A percentile compares a stretch with the other conserved stretches of the same genome.
These are phyloP conservation scores for Propithecus deckenii DNA, from an alignment of 2,797 vertebrate species.

Conservation along the genomic window DNA sequence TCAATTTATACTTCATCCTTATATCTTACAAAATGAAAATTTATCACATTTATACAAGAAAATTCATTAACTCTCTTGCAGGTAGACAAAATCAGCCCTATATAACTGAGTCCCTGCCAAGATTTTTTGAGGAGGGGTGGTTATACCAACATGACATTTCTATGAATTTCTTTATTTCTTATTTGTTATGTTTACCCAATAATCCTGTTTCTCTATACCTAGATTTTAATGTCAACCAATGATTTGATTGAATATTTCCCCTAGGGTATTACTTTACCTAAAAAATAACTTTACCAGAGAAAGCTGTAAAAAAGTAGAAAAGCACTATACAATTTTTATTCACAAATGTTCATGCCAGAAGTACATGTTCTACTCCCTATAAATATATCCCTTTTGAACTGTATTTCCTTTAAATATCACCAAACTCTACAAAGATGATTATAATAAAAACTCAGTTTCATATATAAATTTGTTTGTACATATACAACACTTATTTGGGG, in stretches of 20 bases:
- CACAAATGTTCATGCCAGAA: not conserved
- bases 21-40: slow-evolving; percentile 17
- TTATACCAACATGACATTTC: not conserved
- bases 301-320: slow-evolving; percentile 18
- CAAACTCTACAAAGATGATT: slow-evolving; percentile 16
- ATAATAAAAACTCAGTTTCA: slow-evolving; percentile 25
- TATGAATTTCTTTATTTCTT: slow-evolving; percentile 11
- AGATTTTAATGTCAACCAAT: slow-evolving; percentile 12
- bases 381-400: not conserved
- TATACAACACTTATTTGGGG: slow-evolving; percentile 53
- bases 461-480: not conserved
- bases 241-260: slow-evolving; percentile 12
- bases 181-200: not conserved
- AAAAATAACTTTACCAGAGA: slow-evolving; percentile 20
- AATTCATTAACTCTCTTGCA: slow-evolving; percentile 17
- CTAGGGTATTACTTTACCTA: not conserved
- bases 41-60: not conserved
- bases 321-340: not conserved
- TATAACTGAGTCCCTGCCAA: not conserved
- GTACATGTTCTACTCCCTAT: not conserved
- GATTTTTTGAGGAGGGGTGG: not conserved
- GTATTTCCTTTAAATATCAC: slow-evolving; percentile 61
- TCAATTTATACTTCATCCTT: not conserved
- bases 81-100: not conserved
- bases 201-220: not conserved